Percentiles rank a stretch among this genome's conserved stretches.
These are phyloP conservation scores for Tringa solitaria DNA, from an alignment of 2,113 vertebrate genomes.

Conservation along the genomic window DNA sequence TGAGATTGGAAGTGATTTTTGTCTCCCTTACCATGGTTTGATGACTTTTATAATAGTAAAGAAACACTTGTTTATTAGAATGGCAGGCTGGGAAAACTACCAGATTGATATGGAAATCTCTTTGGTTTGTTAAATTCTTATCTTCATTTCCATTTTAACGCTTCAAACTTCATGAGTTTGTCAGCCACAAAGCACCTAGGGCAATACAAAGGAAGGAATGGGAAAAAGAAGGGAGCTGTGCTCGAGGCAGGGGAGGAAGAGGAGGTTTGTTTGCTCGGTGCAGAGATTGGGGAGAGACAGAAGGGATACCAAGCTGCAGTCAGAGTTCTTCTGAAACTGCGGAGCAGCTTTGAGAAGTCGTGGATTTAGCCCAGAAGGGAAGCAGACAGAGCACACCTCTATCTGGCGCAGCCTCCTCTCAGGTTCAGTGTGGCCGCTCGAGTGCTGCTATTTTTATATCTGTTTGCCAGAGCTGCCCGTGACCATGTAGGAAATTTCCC, in stretches of 20 bases:
- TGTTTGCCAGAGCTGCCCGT: background rate
- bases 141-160: background rate
- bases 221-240: background rate
- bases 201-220: background rate
- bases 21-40: background rate
- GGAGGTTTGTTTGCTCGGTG: background rate
- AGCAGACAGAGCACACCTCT: background rate
- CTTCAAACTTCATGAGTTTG: background rate
- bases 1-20: constrained; percentile 49
- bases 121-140: constrained; percentile 22
- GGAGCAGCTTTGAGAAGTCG: background rate
- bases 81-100: background rate
- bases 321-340: rapidly evolving
- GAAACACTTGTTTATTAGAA: background rate
- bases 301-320: rapidly evolving
- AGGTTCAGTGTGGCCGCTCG: background rate
- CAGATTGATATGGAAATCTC: constrained; percentile 4
- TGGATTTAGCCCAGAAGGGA: background rate
- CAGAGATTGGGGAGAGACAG: background rate
- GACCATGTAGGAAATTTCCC: background rate
- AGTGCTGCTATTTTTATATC: background rate
- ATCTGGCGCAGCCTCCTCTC: background rate
- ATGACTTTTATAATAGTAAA: constrained; percentile 25
- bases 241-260: background rate
- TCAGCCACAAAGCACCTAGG: background rate